Conservation (phyloP, 2,888 invertebrate species). For the Ochlodes sylvanus region DNA sequence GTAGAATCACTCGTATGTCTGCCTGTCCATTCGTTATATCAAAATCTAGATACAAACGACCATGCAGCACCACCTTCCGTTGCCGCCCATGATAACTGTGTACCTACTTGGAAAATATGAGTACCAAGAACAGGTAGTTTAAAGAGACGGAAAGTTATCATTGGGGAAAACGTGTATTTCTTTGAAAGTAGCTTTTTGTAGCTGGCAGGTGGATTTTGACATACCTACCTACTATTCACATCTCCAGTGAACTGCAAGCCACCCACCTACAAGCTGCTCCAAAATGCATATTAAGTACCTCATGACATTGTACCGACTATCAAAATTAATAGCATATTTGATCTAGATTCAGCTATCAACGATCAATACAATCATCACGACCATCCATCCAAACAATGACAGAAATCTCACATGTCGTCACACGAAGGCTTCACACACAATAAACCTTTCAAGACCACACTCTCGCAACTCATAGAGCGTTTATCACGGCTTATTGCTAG, state of each 20-base stretch:
- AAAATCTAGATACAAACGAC: no score
- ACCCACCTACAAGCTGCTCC: not conserved
- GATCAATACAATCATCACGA: conserved; percentile 15
- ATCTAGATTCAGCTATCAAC: conserved; percentile 23
- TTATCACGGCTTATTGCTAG: conserved; percentile 15
- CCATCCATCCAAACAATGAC: conserved; percentile 27
- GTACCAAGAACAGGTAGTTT: no score
- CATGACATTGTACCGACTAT: not conserved
- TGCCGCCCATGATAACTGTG: no score
- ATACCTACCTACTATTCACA: no score
- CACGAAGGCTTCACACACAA: conserved; percentile 29
- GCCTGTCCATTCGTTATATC: no score
- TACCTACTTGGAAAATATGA: no score
- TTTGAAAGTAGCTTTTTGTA: no score
- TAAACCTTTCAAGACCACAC: conserved; percentile 20
- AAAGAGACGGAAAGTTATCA: no score
- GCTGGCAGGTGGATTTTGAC: no score
- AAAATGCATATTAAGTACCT: not conserved
- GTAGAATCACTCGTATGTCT: no score
- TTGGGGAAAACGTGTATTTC: no score
- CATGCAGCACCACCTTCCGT: no score
- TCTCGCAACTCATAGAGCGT: not conserved
- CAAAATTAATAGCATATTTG: conserved; percentile 12
- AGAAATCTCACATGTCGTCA: conserved; percentile 33
- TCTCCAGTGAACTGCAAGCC: not conserved